A percentile compares a stretch with the other conserved stretches of the same genome.
Conservation (phyloP, 2,888 invertebrate genomes). For the Polymixis flavicincta region DNA sequence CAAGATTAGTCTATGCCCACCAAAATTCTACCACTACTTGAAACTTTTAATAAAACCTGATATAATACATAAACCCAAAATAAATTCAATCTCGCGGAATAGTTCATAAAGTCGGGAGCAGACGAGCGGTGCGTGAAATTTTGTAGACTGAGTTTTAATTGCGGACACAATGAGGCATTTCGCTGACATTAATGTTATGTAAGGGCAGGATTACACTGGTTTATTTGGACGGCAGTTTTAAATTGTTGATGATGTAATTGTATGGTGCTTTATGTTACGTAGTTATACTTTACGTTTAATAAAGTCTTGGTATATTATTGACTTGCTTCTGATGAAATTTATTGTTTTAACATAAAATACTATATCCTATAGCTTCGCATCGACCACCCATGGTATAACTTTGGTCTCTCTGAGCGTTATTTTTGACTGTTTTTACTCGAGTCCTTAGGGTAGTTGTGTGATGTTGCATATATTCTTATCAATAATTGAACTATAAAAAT, state of each 20-base stretch:
- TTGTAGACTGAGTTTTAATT: conserved; percentile 59
- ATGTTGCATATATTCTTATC: too few species aligned
- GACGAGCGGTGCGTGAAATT: conserved; percentile 50
- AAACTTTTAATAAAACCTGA: conserved; percentile 45
- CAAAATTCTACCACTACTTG: conserved; percentile 4
- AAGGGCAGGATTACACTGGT: conserved; percentile 51
- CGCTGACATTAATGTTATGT: conserved; percentile 54
- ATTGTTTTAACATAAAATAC: neutral
- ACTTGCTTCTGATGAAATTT: too few species aligned
- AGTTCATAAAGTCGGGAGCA: conserved; percentile 59
- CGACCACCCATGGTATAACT: too few species aligned
- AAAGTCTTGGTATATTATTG: neutral
- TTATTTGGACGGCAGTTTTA: conserved; percentile 10
- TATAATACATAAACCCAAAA: conserved; percentile 34
- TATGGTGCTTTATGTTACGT: conserved; percentile 9
- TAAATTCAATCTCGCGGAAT: conserved; percentile 52
- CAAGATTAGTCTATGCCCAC: neutral
- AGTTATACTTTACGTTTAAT: neutral
- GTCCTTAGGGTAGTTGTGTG: too few species aligned
- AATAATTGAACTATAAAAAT: too few species aligned
- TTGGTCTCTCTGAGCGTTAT: too few species aligned
- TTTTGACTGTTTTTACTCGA: too few species aligned
- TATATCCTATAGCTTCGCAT: too few species aligned
- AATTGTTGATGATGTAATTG: conserved; percentile 6
- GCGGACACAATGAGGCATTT: conserved; percentile 55